phyloP scores from a whole-genome alignment of 2,113 vertebrate species.

The Eidolon helvum region DNA sequence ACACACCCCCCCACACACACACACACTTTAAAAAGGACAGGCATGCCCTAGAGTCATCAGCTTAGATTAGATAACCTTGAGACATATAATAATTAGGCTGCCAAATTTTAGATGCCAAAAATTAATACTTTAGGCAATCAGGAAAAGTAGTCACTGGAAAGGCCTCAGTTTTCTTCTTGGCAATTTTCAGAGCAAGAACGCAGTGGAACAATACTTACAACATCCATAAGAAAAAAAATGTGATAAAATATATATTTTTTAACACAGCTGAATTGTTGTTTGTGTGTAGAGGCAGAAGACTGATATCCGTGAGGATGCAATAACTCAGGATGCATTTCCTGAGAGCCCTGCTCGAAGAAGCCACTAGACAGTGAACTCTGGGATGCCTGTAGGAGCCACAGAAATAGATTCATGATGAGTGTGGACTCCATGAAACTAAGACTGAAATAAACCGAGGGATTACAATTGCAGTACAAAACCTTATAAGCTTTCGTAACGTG shows the following conservation, averaged over 20 bases:
- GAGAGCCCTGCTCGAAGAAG: not conserved
- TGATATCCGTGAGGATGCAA: not conserved
- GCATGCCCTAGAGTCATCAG: not conserved
- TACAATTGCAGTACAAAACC: not conserved
- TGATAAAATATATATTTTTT: not conserved
- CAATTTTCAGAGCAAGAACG: not conserved
- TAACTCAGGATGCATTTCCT: not conserved
- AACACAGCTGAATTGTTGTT: not conserved
- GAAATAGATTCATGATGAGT: accelerated
- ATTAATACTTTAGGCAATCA: not conserved
- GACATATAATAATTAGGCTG: not conserved
- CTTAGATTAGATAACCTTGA: not conserved
- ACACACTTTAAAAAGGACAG: not conserved
- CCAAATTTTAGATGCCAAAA: not conserved
- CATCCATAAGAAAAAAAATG: not conserved
- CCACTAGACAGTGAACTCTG: not conserved
- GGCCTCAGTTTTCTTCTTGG: not conserved
- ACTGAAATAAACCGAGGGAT: not conserved
- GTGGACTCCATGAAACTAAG: not conserved
- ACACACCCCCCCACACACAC: not conserved
- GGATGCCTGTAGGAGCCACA: not conserved
- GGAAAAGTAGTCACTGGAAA: not conserved
- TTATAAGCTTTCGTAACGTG: not conserved
- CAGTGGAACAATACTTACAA: not conserved
- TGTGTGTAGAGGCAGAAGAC: not conserved